These are phyloP conservation scores for Gallirallus australis DNA, from an alignment of 2,797 vertebrate species.

Conservation along the genomic window DNA sequence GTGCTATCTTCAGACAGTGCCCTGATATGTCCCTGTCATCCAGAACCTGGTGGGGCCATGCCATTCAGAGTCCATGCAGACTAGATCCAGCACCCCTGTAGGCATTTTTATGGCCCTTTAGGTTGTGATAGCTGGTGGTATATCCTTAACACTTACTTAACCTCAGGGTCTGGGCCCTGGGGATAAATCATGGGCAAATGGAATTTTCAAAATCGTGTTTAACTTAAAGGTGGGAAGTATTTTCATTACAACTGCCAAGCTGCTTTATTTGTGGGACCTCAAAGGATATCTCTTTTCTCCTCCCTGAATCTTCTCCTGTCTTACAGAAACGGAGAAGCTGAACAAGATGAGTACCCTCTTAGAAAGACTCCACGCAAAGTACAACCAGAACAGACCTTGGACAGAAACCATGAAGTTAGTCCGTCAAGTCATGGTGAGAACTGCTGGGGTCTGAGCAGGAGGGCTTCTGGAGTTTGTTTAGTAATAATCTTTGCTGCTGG, in stretches of 20 bases:
- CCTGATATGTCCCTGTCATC: rapidly evolving
- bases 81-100: rapidly evolving
- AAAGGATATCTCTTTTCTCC: rapidly evolving
- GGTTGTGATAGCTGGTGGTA: background rate
- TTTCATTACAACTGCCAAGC: background rate
- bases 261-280: background rate
- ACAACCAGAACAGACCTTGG: constrained; percentile 94
- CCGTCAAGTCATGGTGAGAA: constrained; percentile 94
- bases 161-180: rapidly evolving
- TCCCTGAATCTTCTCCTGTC: background rate
- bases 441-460: background rate
- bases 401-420: constrained; percentile 96
- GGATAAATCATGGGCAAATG: background rate
- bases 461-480: background rate
- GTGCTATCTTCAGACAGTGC: background rate
- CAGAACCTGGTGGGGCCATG: background rate
- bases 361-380: constrained; percentile 93
- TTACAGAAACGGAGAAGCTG: constrained; percentile 90
- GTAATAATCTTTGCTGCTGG: rapidly evolving
- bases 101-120: background rate
- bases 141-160: background rate
- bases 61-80: rapidly evolving
- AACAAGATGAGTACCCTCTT: constrained; percentile 90
- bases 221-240: background rate
- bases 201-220: rapidly evolving